A percentile compares a stretch with the other conserved stretches of the same genome.
phyloP scores from a whole-genome alignment of 2,797 vertebrate genomes.

The Cercopithecus hamlyni region DNA sequence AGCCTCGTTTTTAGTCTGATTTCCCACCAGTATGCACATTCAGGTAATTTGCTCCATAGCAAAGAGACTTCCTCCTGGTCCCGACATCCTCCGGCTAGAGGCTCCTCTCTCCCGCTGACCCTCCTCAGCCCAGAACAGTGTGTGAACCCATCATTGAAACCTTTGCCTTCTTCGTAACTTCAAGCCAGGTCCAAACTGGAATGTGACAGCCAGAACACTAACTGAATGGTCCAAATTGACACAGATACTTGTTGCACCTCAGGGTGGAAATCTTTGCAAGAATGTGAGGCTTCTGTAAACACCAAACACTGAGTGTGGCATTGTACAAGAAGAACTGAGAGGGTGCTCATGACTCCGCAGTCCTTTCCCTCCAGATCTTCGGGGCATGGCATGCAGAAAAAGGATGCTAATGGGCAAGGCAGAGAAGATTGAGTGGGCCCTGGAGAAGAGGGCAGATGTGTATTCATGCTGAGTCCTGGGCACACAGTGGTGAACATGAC shows the following conservation, averaged over 20 bases:
- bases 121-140: rapidly evolving
- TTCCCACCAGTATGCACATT: not conserved
- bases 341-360: not conserved
- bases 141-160: not conserved
- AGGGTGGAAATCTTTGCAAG: not conserved
- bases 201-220: not conserved
- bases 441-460: not conserved
- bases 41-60: not conserved
- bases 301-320: not conserved
- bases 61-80: rapidly evolving
- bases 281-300: not conserved
- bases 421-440: not conserved
- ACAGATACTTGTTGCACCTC: not conserved
- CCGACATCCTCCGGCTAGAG: rapidly evolving
- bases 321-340: not conserved
- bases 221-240: not conserved
- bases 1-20: not conserved
- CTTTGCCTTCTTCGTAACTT: not conserved
- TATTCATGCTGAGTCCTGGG: not conserved
- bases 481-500: not conserved
- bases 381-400: not conserved
- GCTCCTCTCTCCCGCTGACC: not conserved
- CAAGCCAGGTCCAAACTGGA: not conserved
- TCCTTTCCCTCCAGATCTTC: not conserved
- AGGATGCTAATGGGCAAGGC: not conserved